Evolutionary conservation across 2,113 vertebrate genomes (phyloP), one percentile per base, ranked within the genome.

Genomic region (Myiozetetes cayanensis): DNA sequence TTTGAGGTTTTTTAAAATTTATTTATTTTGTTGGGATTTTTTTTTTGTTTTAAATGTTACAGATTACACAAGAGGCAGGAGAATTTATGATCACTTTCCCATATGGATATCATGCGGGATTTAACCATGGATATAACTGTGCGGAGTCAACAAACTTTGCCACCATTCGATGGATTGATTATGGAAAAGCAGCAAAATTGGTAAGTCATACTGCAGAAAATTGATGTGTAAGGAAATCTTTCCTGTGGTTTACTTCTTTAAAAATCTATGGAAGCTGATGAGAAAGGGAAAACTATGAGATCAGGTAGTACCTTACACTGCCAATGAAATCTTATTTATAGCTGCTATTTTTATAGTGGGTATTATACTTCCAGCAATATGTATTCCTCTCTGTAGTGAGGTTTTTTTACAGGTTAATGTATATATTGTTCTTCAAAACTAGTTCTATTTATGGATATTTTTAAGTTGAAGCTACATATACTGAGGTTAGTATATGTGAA

Each of bases 121-220:
- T 99, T 97, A 99, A 99, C 96, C 99, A 99, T 87, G 99, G 99
- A 80, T 99, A 99, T 98, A 99, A 99, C 97, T 99, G 99, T 97
- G 99, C 99, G 2, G 99, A 99, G 90, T 99, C 99, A 93, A 99
- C 99, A 89, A 99, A 99, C 97, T 99, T 99, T 96, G 99, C 99
- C 91, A 98, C 98, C 31, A 84, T 99, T 68, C 98, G 99, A 94
- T 99, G 99, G 99, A 99, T 99, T 50, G 98, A 99, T 98, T 99
- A 99, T 87, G 99, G 99, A 87, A 99, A 99, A 96, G 97, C 99
- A 74, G 99, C 99, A 97, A 98, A 98, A 91, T 62, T 98, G 98
- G 98, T 98, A 96, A 98, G 98, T 98, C 82, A 53, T 61, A 41
- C 3, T 87, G 79, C 46, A 95, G 44, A 96, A 77, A 81, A 88